Base-by-base conservation (phyloP, 2,797 vertebrate species). In the Scarus forsteni region DNA sequence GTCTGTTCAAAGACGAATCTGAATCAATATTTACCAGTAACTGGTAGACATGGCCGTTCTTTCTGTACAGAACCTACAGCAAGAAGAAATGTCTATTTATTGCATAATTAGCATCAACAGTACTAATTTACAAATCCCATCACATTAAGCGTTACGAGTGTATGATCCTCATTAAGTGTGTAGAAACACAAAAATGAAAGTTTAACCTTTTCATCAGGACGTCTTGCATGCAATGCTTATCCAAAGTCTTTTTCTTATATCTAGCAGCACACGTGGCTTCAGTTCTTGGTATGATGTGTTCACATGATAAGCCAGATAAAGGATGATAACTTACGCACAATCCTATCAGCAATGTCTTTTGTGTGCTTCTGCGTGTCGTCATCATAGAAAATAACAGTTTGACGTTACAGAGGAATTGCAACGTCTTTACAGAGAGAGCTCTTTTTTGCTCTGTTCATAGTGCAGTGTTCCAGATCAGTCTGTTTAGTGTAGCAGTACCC, bases 171-270 rank as follows among this genome's bases (percentile, higher is more conserved):
- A 59, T 19, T 39, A 56, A 67, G 16, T 44, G 15, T 63, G 66
- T 44, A 50, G 64, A 83, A 68, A 66, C 39, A 40, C 43, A 57
- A 66, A 50, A 62, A 50, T 2, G 18, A 46, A 81, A 44, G 51
- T 64, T 8, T 18, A 62, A 76, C 64, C 12, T 39, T 68, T 49
- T 51, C 59, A 62, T 73, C 19, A 59, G 72, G 56, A 63, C 67
- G 11, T 80, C 34, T 35, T 60, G 55, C 87, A 87, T 92, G 88
- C 89, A 81, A 56, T 58, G 46, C 38, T 60, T 55, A 78, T 65
- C 53, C 15, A 55, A 81, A 69, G 10, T 43, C n/a, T 2, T 35
- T 38, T 63, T 49, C 40, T 8, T 48, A 44, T 45, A 13, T 15
- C 66, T 18, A 46, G 54, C 64, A 79, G 66, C 69, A 67, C 61